Evolutionary conservation across 1,140 invertebrate species (phyloP).

Genomic region (Drusus annulatus): DNA sequence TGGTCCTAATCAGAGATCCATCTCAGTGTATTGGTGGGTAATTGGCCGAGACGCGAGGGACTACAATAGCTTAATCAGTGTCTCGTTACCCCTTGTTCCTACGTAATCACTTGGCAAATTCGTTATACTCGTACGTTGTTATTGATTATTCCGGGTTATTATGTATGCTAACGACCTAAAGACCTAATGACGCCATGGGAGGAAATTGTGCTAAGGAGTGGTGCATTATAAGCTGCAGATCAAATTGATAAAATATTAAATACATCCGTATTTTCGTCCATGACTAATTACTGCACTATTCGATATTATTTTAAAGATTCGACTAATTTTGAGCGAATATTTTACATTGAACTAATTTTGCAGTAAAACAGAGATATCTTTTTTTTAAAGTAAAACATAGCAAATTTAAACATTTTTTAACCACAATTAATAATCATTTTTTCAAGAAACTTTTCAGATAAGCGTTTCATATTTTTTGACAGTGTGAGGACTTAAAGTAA

Average conservation of each 20-base stretch:
- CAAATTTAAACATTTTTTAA: no score
- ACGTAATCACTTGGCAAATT: slow-evolving; percentile 40
- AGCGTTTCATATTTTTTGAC: no score
- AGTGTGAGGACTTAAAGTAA: no score
- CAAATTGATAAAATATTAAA: neutral
- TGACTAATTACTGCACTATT: neutral
- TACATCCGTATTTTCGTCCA: neutral
- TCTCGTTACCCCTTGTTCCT: slow-evolving; percentile 54
- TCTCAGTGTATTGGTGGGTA: slow-evolving; percentile 44
- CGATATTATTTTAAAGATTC: neutral
- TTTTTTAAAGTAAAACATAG: no score
- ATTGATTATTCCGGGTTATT: slow-evolving; percentile 39
- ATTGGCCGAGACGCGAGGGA: slow-evolving; percentile 55
- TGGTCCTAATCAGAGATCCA: slow-evolving; percentile 56
- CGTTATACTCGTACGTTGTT: slow-evolving; percentile 29
- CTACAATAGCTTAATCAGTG: slow-evolving; percentile 60
- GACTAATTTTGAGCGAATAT: no score
- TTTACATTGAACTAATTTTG: no score
- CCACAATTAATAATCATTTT: no score
- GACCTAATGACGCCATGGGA: neutral
- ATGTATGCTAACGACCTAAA: slow-evolving; percentile 24
- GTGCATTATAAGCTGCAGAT: neutral
- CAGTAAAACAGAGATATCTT: no score
- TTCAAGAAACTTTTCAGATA: no score
- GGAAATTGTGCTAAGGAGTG: neutral